Percentiles rank a stretch among this genome's conserved stretches.
Conservation (phyloP, 2,888 invertebrate genomes). For the Hyposoter didymator region DNA sequence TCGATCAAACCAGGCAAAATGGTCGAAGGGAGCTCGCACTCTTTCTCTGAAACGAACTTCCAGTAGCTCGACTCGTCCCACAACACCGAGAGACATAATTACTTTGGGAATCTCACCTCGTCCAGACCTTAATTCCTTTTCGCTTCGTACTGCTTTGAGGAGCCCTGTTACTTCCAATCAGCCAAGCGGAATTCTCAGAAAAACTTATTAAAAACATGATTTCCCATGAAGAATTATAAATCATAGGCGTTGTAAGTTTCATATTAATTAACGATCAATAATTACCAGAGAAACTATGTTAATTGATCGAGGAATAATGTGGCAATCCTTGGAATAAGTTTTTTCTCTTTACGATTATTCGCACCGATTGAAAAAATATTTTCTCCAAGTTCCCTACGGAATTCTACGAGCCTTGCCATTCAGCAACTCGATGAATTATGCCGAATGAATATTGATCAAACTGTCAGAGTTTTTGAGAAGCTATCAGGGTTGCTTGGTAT, state of each 20-base stretch:
- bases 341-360: constrained; percentile 2
- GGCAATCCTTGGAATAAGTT: not conserved
- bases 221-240: constrained; percentile 9
- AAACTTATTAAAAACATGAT: not conserved
- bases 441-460: not conserved
- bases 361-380: not conserved
- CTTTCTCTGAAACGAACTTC: constrained; percentile 35
- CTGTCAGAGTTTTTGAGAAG: not conserved
- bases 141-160: not conserved
- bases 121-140: constrained; percentile 8
- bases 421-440: not conserved
- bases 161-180: not conserved
- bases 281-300: not conserved
- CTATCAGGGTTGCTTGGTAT: not conserved
- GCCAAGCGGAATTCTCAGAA: not conserved
- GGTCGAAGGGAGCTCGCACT: constrained; percentile 2
- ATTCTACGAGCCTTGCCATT: not conserved
- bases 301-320: not conserved
- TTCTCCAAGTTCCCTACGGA: not conserved
- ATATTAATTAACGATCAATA: not conserved
- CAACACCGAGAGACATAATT: constrained; percentile 39
- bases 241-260: not conserved
- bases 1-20: constrained; percentile 51
- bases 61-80: constrained; percentile 30
- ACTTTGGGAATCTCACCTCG: constrained; percentile 47